Evolutionary conservation across 2,113 vertebrate genomes (phyloP), one percentile per base, ranked within the genome.

Genomic region (Porphyrio hochstetteri): DNA sequence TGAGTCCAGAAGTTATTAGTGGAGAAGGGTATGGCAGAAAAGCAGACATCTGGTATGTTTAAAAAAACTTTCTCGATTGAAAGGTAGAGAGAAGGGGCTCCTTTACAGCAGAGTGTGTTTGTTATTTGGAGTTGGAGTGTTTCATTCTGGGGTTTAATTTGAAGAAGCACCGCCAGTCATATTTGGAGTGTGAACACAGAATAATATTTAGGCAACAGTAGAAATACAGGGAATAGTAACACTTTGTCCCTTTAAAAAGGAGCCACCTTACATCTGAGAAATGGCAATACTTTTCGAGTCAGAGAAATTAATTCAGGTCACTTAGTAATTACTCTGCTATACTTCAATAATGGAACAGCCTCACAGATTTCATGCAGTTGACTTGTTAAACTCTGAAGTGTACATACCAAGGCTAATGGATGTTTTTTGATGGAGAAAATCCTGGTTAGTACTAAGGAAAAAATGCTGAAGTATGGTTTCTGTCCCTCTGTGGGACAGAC

Each of bases 1-100:
- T 99, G 99, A 99, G 99, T 88, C 99, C 99, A 0, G 99, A 99
- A 93, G 99, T 99, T 65, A 99, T 99, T 96, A 99, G 99, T 56
- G 99, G 99, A 63, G 99, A 99, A 97, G 99, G 99, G 24, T 99
- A 99, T 1, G 99, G 99, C 84, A 98, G 99, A 92, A 99, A 99
- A 97, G 99, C 99, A 14, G 99, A 99, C 96, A 99, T 99, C 97
- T 99, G 99, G 99, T 99, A 98, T 92, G 98, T 98, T 59, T 59
- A 17, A 53, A 72, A 53, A 93, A 29, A 17, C 15, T 11, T 40
- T 83, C 29, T 93, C 82, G 48, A 36, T 55, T 70, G 31, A 76
- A 79, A 83, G 77, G 52, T 35, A 27, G 44, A 81, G 64, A 29
- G 53, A 74, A 63, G 7, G 18, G 48, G 55, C 11, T 44, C 10